Evolutionary conservation across 2,797 vertebrate species (phyloP).

Genomic region (Numenius phaeopus): DNA sequence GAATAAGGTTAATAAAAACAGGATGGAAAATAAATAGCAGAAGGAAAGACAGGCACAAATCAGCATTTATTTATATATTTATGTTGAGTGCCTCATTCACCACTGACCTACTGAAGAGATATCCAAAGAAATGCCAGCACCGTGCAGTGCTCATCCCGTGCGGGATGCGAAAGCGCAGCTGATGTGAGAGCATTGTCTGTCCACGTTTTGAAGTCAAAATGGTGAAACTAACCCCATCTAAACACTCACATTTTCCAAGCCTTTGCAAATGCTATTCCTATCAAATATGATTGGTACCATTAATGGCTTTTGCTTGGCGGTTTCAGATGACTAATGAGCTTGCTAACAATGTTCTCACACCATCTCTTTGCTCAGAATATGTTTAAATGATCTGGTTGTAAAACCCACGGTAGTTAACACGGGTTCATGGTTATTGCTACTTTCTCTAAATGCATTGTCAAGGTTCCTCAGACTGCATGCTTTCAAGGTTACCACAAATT

Average conservation of each 20-base stretch:
- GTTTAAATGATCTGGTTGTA: neutral
- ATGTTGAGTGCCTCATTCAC: neutral
- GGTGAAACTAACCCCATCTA: no score
- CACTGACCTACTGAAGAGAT: neutral
- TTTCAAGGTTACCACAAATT: neutral
- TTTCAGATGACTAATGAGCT: neutral
- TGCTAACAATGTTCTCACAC: neutral
- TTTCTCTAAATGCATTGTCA: neutral
- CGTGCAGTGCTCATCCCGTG: rapidly evolving
- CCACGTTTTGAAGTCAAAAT: rapidly evolving
- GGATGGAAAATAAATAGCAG: neutral
- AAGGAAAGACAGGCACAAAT: neutral
- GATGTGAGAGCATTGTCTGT: rapidly evolving
- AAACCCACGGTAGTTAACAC: neutral
- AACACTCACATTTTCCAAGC: neutral
- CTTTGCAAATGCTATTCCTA: neutral
- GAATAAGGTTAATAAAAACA: neutral
- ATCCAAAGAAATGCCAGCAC: neutral
- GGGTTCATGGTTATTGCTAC: neutral
- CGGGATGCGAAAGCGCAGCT: neutral
- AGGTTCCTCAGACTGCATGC: neutral
- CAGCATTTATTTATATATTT: neutral
- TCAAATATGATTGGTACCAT: neutral
- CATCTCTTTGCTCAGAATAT: neutral
- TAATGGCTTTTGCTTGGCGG: neutral